A percentile compares a stretch with the other conserved stretches of the same genome.
These are phyloP conservation scores for Mactromeris polynyma DNA, from an alignment of 2,888 invertebrate genomes.

Conservation along the genomic window DNA sequence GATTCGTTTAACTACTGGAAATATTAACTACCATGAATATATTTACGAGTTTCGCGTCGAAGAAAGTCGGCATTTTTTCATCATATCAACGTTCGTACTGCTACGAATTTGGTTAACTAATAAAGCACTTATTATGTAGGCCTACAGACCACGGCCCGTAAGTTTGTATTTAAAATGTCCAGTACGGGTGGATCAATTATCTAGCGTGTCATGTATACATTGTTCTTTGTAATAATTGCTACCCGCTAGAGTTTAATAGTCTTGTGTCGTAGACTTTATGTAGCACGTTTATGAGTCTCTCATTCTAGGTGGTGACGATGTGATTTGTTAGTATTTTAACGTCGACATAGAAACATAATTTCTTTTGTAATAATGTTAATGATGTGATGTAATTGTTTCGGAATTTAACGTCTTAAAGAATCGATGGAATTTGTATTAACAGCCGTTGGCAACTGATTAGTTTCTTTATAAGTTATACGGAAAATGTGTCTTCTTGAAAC, in stretches of 20 bases:
- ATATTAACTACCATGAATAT: background rate
- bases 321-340: background rate
- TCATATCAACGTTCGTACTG: background rate
- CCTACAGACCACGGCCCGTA: background rate
- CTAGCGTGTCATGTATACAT: background rate
- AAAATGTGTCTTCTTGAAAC: background rate
- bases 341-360: constrained; percentile 20
- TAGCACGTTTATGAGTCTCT: background rate
- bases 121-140: background rate
- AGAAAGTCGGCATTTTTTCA: background rate
- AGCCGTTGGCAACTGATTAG: background rate
- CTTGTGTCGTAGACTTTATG: background rate
- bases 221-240: constrained; percentile 24
- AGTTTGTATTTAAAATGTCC: constrained; percentile 22
- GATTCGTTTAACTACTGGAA: background rate
- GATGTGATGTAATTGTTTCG: background rate
- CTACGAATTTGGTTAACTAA: background rate
- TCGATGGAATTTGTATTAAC: background rate
- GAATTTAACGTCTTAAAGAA: background rate
- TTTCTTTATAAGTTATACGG: background rate
- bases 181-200: constrained; percentile 25
- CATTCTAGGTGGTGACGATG: background rate
- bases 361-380: background rate
- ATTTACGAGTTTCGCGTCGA: background rate
- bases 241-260: constrained; percentile 19